Conservation (phyloP, 2,113 vertebrate genomes). For the Origma solitaria region DNA sequence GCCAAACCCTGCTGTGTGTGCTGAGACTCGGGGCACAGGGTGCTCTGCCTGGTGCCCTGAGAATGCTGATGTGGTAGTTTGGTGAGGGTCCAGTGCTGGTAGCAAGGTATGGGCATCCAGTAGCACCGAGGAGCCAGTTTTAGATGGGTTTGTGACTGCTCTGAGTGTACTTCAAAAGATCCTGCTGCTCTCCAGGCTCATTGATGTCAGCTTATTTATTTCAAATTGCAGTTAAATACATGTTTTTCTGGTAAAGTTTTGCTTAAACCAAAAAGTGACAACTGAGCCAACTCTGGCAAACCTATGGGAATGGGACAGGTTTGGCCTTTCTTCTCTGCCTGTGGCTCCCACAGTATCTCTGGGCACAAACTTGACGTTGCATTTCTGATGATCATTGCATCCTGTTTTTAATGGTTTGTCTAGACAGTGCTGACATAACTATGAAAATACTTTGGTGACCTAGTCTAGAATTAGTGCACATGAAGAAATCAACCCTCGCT, state of each 20-base stretch:
- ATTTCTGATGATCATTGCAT: constrained; percentile 13
- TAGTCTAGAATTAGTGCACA: constrained; percentile 55
- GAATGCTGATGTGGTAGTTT: not conserved
- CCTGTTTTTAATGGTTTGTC: constrained; percentile 63
- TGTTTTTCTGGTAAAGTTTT: not conserved
- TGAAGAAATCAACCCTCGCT: constrained; percentile 48
- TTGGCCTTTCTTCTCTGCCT: not conserved
- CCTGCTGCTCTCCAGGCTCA: not conserved
- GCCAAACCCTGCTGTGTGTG: accelerated
- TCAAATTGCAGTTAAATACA: not conserved
- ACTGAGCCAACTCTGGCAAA: not conserved
- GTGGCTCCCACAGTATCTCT: not conserved
- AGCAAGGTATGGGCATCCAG: not conserved
- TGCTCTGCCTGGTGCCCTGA: not conserved
- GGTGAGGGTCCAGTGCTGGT: accelerated
- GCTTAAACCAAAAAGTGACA: not conserved
- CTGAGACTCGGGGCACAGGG: not conserved
- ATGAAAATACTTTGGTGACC: constrained; percentile 59
- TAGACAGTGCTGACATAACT: constrained; percentile 62
- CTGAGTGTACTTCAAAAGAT: not conserved
- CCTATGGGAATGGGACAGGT: not conserved
- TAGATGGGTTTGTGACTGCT: not conserved
- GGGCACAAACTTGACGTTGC: not conserved
- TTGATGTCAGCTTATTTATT: not conserved
- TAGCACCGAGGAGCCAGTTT: not conserved